These are phyloP conservation scores for Thera britannica DNA, from an alignment of 2,888 invertebrate genomes.

Conservation along the genomic window DNA sequence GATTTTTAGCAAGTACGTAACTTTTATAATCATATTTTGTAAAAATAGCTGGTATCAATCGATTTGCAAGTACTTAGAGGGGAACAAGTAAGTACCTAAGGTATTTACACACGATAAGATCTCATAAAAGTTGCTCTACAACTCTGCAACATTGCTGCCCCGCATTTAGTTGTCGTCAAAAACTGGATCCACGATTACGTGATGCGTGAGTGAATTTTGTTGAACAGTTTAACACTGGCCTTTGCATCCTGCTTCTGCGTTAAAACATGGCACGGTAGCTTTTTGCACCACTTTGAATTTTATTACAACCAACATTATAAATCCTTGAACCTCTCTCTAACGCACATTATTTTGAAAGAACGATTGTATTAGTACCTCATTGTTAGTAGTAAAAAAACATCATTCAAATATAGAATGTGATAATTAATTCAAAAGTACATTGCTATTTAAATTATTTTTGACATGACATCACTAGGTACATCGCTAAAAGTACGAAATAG, in stretches of 20 bases:
- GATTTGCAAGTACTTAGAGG: not conserved
- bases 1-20: not conserved
- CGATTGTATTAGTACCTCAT: too few species aligned
- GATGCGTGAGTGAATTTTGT: slow-evolving; percentile 13
- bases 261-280: not conserved
- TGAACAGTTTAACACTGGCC: slow-evolving; percentile 3
- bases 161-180: slow-evolving; percentile 23
- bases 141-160: slow-evolving; percentile 16
- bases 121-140: slow-evolving; percentile 39
- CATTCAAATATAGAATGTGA: too few species aligned
- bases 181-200: slow-evolving; percentile 32
- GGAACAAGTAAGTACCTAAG: slow-evolving; percentile 24
- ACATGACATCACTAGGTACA: not conserved
- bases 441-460: not conserved
- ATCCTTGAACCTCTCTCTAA: too few species aligned
- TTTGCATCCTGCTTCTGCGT: not conserved
- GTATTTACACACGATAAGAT: slow-evolving; percentile 36
- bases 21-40: too few species aligned
- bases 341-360: too few species aligned
- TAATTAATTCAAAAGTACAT: too few species aligned
- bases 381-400: too few species aligned
- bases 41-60: not conserved
- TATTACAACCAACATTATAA: too few species aligned
- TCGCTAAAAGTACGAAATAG: slow-evolving; percentile 33
- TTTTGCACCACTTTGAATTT: not conserved